These are phyloP conservation scores for Nylanderia fulva DNA, from an alignment of 1,140 invertebrate genomes.

Conservation along the genomic window DNA sequence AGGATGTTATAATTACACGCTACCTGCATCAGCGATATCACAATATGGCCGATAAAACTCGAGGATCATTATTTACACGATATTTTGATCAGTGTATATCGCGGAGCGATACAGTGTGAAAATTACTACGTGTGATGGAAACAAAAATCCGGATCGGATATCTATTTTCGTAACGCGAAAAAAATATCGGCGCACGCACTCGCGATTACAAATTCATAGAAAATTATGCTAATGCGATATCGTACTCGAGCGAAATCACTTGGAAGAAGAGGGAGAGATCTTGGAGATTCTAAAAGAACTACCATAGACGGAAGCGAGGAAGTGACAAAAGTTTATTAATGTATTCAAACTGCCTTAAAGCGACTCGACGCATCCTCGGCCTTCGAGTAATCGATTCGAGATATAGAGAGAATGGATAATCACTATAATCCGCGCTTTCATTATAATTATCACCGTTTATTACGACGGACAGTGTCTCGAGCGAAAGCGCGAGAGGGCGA, in stretches of 20 bases:
- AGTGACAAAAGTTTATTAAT: slow-evolving; percentile 66
- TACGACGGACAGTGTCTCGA: slow-evolving; percentile 45
- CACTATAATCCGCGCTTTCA: slow-evolving; percentile 75
- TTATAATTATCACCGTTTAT: slow-evolving; percentile 76
- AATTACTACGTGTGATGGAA: slow-evolving; percentile 31
- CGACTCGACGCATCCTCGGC: slow-evolving; percentile 39
- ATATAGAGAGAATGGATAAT: slow-evolving; percentile 68
- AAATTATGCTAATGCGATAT: slow-evolving; percentile 63
- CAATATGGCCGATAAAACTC: slow-evolving; percentile 25
- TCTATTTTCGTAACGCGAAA: slow-evolving; percentile 35
- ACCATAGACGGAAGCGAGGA: slow-evolving; percentile 15
- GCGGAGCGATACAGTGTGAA: slow-evolving; percentile 25
- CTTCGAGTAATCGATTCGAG: slow-evolving; percentile 1
- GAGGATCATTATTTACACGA: slow-evolving; percentile 30
- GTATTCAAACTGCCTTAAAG: slow-evolving; percentile 56
- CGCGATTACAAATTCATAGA: slow-evolving; percentile 60
- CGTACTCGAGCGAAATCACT: slow-evolving; percentile 22
- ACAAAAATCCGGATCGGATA: slow-evolving; percentile 17
- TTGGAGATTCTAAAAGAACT: slow-evolving; percentile 17
- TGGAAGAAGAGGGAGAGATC: slow-evolving; percentile 21
- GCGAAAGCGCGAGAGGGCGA: not conserved
- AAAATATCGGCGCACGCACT: slow-evolving; percentile 11
- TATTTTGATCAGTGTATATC: slow-evolving; percentile 37
- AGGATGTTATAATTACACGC: slow-evolving; percentile 55
- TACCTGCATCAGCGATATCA: not conserved